Evolutionary conservation across 2,888 invertebrate genomes (phyloP).

Genomic region (Oconnorella tubifera): DNA sequence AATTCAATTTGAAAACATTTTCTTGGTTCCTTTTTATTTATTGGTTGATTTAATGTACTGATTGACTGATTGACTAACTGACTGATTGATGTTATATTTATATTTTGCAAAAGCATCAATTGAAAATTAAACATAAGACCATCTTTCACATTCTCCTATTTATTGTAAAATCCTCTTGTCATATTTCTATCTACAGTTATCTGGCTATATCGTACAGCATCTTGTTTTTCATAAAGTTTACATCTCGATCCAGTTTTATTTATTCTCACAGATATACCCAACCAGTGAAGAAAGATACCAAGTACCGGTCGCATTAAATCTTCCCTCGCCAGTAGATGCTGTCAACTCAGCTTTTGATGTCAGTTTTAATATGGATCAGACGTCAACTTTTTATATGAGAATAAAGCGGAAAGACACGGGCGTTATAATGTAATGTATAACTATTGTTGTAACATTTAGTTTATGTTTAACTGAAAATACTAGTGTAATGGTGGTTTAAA

Average conservation of each 20-base stretch:
- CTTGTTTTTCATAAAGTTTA: background rate
- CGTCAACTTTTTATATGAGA: constrained; percentile 1
- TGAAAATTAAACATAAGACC: too few relatives aligned
- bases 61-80: too few relatives aligned
- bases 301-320: constrained; percentile 11
- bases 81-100: too few relatives aligned
- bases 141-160: too few relatives aligned
- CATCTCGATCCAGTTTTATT: background rate
- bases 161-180: background rate
- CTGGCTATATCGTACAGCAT: background rate
- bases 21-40: too few relatives aligned
- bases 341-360: background rate
- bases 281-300: background rate
- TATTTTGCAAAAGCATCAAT: background rate
- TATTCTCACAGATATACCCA: background rate
- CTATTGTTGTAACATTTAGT: background rate
- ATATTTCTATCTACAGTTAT: background rate
- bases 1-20: too few relatives aligned
- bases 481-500: too few relatives aligned
- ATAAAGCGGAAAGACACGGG: background rate
- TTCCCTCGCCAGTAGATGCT: background rate
- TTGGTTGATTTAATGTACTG: too few relatives aligned
- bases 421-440: constrained; percentile 5
- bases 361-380: background rate
- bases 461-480: too few relatives aligned